These are phyloP conservation scores for Cirrhinus mrigala DNA, from an alignment of 2,797 vertebrate genomes.

Conservation along the genomic window DNA sequence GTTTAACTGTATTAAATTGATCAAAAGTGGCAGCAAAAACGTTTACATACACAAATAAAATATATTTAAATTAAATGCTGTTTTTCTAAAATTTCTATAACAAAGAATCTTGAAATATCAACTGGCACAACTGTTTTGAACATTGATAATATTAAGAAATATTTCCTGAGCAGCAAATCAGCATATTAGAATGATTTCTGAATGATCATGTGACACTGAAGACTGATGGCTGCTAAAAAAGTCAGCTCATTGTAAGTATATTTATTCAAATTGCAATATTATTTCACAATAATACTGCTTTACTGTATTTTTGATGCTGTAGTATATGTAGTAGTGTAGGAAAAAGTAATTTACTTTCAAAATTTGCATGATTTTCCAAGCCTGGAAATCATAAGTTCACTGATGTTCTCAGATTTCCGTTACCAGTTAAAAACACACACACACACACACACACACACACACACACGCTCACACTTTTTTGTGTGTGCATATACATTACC, in stretches of 20 bases:
- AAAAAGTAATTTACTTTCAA: not conserved
- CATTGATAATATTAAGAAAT: not conserved
- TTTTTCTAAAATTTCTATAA: not conserved
- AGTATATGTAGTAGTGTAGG: not conserved
- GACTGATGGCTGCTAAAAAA: not conserved
- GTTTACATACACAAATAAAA: not conserved
- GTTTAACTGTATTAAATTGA: not conserved
- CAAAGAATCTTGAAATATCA: not conserved
- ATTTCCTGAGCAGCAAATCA: not conserved
- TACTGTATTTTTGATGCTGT: not conserved
- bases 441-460: not conserved
- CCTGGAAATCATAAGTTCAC: not conserved
- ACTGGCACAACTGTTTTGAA: not conserved
- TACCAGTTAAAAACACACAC: too few species aligned
- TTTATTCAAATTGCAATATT: too few species aligned
- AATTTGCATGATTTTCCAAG: not conserved
- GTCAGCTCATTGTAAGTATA: too few species aligned
- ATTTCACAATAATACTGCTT: not conserved
- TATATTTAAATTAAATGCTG: not conserved
- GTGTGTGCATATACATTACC: constrained; percentile 73
- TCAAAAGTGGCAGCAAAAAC: not conserved
- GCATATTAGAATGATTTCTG: not conserved
- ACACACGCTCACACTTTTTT: too few species aligned
- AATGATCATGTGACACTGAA: not conserved
- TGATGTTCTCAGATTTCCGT: not conserved